Base-by-base conservation (phyloP, 1,140 invertebrate genomes). In the Atta colombica region DNA sequence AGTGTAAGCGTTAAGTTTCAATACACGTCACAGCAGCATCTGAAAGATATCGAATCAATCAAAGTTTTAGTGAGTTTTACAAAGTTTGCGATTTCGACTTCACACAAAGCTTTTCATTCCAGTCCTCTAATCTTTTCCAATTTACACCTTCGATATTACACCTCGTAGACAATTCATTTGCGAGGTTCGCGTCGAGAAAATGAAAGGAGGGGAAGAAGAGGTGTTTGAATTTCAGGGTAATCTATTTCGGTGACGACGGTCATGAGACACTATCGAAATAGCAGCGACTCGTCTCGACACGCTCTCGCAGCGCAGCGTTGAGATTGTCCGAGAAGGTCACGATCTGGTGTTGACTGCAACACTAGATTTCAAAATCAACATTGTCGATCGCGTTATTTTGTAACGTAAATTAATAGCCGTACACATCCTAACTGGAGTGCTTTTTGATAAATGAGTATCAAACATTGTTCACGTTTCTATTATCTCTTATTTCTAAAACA, bases 161-260 rank as follows among this genome's bases (percentile, higher is more conserved):
- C 65, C 28, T 69, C 31, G 25, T 12, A 45, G 14, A 10, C 21
- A 51, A 31, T 49, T 39, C 18, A 39, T 8, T 5, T 51, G 74
- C n/a, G 80, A 87, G 87, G 77, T 25, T 81, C 71, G 88, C 85
- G 61, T 14, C 31, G 68, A 87, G 18, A 87, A 81, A 2, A 49
- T 65, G 60, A 51, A 60, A 39, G 65, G 39, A 60, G 85, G 39
- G 16, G 39, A 28, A n/a, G 53, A 66, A 63, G 63, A 28, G 66
- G n/a, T 39, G 51, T 78, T 74, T 49, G 89, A 91, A 90, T 92
- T 91, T 93, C 92, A 93, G 92, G 90, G 91, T 91, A 77, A 92
- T 87, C 91, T 93, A 93, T 93, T 93, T 92, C 80, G 78, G 91
- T 88, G 66, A 12, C 66, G 63, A 66, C 77, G 71, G 61, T 63